Percentiles rank a stretch among this genome's conserved stretches.
Evolutionary conservation across 2,113 vertebrate genomes (phyloP).

Genomic region (Macrotus californicus): DNA sequence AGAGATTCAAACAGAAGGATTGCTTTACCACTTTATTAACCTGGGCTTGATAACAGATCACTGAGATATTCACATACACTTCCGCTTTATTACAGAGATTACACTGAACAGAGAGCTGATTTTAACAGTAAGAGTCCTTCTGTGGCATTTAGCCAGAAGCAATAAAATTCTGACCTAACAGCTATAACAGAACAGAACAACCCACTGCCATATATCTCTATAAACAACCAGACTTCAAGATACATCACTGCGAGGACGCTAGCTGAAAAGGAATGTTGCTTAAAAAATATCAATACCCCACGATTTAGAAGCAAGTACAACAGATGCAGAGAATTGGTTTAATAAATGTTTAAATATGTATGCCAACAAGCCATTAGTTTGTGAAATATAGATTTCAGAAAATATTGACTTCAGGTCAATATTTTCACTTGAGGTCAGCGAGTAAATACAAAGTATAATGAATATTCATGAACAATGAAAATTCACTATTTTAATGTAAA

Average conservation of each 20-base stretch:
- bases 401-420: conserved; percentile 44
- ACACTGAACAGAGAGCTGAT: not conserved
- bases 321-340: conserved; percentile 48
- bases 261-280: not conserved
- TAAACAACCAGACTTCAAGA: conserved; percentile 5
- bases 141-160: conserved; percentile 5
- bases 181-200: not conserved
- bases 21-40: not conserved
- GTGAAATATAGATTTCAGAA: conserved; percentile 52
- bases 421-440: not conserved
- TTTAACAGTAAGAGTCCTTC: conserved; percentile 1
- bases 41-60: not conserved
- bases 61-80: not conserved
- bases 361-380: conserved; percentile 35
- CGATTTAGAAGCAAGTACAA: not conserved
- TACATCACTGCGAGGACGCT: not conserved
- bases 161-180: conserved; percentile 11
- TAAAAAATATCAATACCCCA: conserved; percentile 11
- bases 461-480: conserved; percentile 54
- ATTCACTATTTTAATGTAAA: conserved; percentile 46
- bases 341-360: conserved; percentile 47
- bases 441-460: conserved; percentile 42
- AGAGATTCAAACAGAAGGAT: not conserved
- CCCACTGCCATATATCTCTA: not conserved
- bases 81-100: conserved; percentile 15